Evolutionary conservation across 2,113 vertebrate genomes (phyloP).

Genomic region (Galeopterus variegatus): DNA sequence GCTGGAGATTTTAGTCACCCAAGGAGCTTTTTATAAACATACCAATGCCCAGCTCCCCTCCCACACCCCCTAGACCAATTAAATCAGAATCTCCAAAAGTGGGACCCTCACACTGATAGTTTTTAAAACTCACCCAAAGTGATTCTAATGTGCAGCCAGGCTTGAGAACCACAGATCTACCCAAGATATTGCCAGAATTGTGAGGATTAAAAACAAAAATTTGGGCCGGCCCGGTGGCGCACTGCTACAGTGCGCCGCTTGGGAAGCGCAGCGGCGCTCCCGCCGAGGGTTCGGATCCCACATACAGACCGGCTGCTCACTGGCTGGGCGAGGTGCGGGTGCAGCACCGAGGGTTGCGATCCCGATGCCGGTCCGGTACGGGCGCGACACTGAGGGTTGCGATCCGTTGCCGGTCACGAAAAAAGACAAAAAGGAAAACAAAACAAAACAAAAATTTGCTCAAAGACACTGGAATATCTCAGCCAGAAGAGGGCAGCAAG

Average conservation of each 20-base stretch:
- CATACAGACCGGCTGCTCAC: too few species aligned
- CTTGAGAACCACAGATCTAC: slow-evolving; percentile 24
- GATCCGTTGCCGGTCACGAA: too few species aligned
- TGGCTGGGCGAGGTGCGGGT: too few species aligned
- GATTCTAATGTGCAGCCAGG: not conserved
- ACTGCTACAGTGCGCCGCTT: too few species aligned
- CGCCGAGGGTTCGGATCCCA: too few species aligned
- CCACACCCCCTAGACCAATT: not conserved
- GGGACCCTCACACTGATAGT: not conserved
- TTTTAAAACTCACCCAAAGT: slow-evolving; percentile 16
- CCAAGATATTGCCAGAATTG: not conserved
- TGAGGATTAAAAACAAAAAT: slow-evolving; percentile 59
- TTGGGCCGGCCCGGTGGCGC: too few species aligned
- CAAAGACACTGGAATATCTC: not conserved
- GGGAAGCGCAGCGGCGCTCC: too few species aligned
- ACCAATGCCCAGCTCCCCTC: not conserved
- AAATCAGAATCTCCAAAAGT: slow-evolving; percentile 42
- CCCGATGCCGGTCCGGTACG: too few species aligned
- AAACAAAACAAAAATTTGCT: slow-evolving; percentile 57
- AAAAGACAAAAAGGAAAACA: too few species aligned
- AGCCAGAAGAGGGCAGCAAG: slow-evolving; percentile 83
- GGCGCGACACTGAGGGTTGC: too few species aligned
- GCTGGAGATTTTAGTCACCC: not conserved
- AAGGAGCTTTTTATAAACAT: not conserved
- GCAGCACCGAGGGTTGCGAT: too few species aligned